phyloP scores from a whole-genome alignment of 2,113 vertebrate genomes.

The Sterrhoptilus dennistouni region DNA sequence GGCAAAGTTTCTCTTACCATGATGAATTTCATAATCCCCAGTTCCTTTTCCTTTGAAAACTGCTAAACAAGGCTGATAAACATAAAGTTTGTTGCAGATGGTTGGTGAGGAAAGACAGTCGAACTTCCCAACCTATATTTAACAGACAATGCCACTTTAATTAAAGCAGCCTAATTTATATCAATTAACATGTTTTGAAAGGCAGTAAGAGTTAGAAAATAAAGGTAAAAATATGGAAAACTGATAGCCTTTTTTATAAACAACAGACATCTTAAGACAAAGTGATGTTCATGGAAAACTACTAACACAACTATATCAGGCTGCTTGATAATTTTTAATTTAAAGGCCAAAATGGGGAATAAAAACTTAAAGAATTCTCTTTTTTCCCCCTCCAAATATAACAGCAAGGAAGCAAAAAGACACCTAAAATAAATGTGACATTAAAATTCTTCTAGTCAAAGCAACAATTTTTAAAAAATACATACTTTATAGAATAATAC shows the following conservation, averaged over 20 bases:
- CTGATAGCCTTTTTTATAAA: not conserved
- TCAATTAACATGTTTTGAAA: not conserved
- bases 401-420: not conserved
- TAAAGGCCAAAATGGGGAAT: not conserved
- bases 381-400: not conserved
- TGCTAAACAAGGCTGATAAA: constrained; percentile 87
- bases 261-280: not conserved
- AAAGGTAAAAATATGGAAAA: not conserved
- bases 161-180: not conserved
- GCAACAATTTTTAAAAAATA: not conserved
- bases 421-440: not conserved
- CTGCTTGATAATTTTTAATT: not conserved
- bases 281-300: not conserved
- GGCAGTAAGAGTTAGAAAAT: not conserved
- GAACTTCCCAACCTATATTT: constrained; percentile 88
- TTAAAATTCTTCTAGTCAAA: not conserved
- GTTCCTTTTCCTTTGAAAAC: constrained; percentile 95
- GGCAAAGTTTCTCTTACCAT: constrained; percentile 79
- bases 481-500: not conserved
- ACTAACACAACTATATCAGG: not conserved
- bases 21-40: constrained; percentile 93
- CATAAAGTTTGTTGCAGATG: constrained; percentile 86
- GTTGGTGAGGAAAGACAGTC: constrained; percentile 82
- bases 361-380: not conserved
- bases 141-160: constrained; percentile 4